Base-by-base conservation (phyloP, 2,888 invertebrate species). In the Tricholauxania praeusta region DNA sequence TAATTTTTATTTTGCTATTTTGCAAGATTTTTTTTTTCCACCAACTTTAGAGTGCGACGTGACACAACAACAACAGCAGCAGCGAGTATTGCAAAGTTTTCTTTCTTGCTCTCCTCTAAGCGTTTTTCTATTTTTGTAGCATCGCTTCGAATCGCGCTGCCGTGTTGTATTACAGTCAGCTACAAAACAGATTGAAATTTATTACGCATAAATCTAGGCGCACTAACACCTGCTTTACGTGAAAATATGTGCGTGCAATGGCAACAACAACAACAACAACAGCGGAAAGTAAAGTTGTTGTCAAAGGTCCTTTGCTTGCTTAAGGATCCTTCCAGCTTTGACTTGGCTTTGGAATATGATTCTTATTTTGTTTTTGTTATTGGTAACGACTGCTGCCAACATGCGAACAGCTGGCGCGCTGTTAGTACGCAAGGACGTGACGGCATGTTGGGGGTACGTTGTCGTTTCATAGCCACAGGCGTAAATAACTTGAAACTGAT, bases 201-300 rank as follows among this genome's bases (percentile, higher is more conserved):
- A 85, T 85, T 85, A 83, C 80, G 81, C 83, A 85, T 85, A 85
- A 85, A 85, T 85, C 84, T 81, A 80, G 81, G 80, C 82, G 80
- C 82, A 79, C 79, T 82, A 75, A 80, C 83, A 85, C 82, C 85
- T 82, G 82, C 71, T 63, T 47, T 70, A 63, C 70, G 63, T 53
- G 70, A 47, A 70, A 70, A 70, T 63, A 70, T 70, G 62, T 63
- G 63, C 63, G 48, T 48, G 48, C 47, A n/a, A 55, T 48, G 48
- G 15, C 14, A 57, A 57, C 47, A 22, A 48, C 67, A 67, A 22
- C 53, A 47, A 55, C 14, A 14, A 52, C 5, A 17, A 39, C 39
- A 10, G 39, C 10, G 10, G 7, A 39, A 39, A 39, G 39, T 10
- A 39, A 39, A 39, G 39, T 39, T 39, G 39, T 39, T 39, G 39